Evolutionary conservation across 2,888 invertebrate species (phyloP), one percentile per base, ranked within the genome.

Genomic region (Noctuana brunneofusca): DNA sequence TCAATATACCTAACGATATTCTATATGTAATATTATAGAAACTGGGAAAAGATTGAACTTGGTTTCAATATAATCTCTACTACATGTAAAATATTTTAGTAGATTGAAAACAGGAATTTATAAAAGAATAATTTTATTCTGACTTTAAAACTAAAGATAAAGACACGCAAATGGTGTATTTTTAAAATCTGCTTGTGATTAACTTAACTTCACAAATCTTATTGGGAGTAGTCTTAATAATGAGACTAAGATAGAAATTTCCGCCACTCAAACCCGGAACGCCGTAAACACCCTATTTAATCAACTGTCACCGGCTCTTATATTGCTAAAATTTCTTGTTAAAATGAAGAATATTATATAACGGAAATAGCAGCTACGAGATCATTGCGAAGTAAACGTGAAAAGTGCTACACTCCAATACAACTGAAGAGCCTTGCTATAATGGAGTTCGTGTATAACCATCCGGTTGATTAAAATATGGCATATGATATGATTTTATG

Each of bases 301-400:
- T 60, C 48, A 60, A 60, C 35, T 54, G 48, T 16, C 14, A 24
- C 35, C 53, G 30, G 22, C n/a, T 27, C 41, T 62, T 38, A 49
- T 48, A 54, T 62, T 55, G 46, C 54, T 48, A 20, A 48, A 55
- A 55, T n/a, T 54, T 16, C 60, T 55, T 38, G 49, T 8, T 48
- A 41, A 41, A 49, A 27, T 54, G 62, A 62, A 38, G 62, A 49
- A 41, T 49, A 62, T 55, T 62, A 27, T 48, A n/a, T 62, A 49
- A 55, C 54, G 62, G 62, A 62, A 62, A 62, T 62, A 48, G 38
- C 38, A 49, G 54, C 62, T 55, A 38, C 62, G 55, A 12, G 32
- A 22, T 46, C 53, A n/a, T 35, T 35, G 53, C 16, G 24, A 35
- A 62, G 27, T 49, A 62, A 55, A 55, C 55, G n/a, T n/a, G n/a